Base-by-base conservation (phyloP, 2,797 vertebrate species). In the Sebastes hubbsi region DNA sequence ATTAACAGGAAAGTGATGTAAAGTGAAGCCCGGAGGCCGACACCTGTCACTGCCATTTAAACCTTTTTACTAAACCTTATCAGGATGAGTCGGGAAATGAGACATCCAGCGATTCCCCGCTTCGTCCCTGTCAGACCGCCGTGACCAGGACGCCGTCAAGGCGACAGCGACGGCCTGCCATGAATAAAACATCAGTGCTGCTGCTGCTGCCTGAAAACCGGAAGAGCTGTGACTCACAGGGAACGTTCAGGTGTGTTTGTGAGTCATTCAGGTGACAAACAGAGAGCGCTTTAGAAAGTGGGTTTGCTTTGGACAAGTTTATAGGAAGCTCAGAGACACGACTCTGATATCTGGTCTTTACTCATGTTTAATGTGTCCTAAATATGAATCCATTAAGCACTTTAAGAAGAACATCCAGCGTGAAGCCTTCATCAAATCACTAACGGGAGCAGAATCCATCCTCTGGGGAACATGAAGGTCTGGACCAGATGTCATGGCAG, bases 1-100 rank as follows among this genome's bases (percentile, higher is more conserved):
- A 90, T 91, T 90, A 92, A 88, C 85, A 86, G 85, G 34, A 76
- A 73, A 88, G 81, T 89, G 87, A 92, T 93, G 83, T 86, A 87
- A 92, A 94, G 93, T 90, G 93, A 93, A 92, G 91, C 83, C 84
- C 81, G 87, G 86, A 88, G 86, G 89, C 88, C 83, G 86, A 93
- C 89, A 91, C 89, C 93, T 95, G 93, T 93, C 94, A 92, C 85
- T 66, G 81, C 81, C 84, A 80, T 90, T 91, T 91, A 89, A 86
- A 82, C 77, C 80, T 66, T 80, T 89, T 88, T 83, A 84, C 83
- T 14, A 74, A 88, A 85, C 84, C 85, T 91, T 89, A 92, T 91
- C 88, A 90, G 90, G 84, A 67, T 0, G 36, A 84, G 80, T 75
- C 60, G 14, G 86, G 81, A 88, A 91, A 91, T 89, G 87, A 91